phyloP scores from a whole-genome alignment of 37 sponge, comb jelly and placozoan species.

The Agelas oroides region DNA sequence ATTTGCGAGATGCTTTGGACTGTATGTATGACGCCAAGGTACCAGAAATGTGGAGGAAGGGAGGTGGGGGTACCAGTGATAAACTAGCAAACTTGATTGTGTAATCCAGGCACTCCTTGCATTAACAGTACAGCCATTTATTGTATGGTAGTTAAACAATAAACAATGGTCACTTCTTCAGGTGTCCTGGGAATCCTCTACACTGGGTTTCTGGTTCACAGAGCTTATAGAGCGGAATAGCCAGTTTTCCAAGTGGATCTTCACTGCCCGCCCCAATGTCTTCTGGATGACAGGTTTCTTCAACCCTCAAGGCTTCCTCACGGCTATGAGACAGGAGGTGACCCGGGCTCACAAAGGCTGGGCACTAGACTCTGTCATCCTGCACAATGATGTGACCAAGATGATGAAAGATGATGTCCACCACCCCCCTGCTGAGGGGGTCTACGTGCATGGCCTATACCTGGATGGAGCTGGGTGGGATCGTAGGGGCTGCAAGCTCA shows the following conservation, averaged over 20 bases:
- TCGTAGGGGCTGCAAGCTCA: no score
- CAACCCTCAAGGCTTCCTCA: conserved; percentile 97
- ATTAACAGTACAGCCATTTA: no score
- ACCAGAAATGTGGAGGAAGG: conserved; percentile 88
- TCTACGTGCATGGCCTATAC: conserved; percentile 93
- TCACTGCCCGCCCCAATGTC: no score
- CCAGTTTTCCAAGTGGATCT: no score
- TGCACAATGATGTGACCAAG: conserved; percentile 92
- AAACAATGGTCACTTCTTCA: no score
- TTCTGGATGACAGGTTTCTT: no score
- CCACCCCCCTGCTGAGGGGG: conserved; percentile 90
- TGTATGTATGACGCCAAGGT: conserved; percentile 97
- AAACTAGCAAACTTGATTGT: no score
- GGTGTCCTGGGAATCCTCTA: conserved; percentile 97
- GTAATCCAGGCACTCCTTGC: no score
- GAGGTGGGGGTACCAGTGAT: no score
- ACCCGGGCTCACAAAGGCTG: conserved; percentile 96
- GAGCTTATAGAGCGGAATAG: conserved; percentile 92
- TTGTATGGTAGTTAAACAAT: no score
- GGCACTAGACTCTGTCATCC: conserved; percentile 95
- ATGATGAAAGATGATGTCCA: conserved; percentile 91
- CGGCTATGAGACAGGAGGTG: conserved; percentile 98
- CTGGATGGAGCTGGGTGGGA: conserved; percentile 98
- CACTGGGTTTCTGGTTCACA: conserved; percentile 98
- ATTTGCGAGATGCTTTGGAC: no score